A percentile compares a stretch with the other conserved stretches of the same genome.
These are phyloP conservation scores for Sialia sialis DNA, from an alignment of 2,113 vertebrate species.

Conservation along the genomic window DNA sequence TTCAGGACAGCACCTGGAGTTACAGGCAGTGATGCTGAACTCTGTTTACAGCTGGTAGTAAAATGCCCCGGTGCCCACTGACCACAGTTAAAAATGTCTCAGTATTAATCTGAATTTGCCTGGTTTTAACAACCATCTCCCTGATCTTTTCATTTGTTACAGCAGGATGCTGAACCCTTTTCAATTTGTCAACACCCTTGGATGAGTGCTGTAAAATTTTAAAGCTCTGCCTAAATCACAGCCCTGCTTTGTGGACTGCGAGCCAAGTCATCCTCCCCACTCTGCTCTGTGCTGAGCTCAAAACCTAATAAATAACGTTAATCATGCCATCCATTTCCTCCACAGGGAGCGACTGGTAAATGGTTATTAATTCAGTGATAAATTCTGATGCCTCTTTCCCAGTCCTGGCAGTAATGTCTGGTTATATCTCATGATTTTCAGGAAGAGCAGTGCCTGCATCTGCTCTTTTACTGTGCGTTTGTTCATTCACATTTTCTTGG, in stretches of 20 bases:
- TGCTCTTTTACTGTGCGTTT: background rate
- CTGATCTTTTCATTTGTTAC: background rate
- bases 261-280: background rate
- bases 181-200: background rate
- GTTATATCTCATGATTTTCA: constrained; percentile 34
- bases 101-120: background rate
- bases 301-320: constrained; percentile 39
- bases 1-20: background rate
- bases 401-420: constrained; percentile 9
- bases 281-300: background rate
- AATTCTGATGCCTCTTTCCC: constrained; percentile 30
- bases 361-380: constrained; percentile 46
- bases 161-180: background rate
- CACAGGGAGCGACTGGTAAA: constrained; percentile 22
- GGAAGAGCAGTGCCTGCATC: background rate
- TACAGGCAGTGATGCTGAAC: rapidly evolving
- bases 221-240: constrained; percentile 44
- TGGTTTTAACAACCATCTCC: background rate
- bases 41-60: rapidly evolving
- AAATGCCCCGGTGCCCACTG: background rate
- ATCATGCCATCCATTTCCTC: constrained; percentile 37
- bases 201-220: constrained; percentile 9
- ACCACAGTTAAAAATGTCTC: background rate
- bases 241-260: background rate
- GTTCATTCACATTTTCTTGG: background rate